phyloP scores from a whole-genome alignment of 92 coral and sea anemone genomes.

The Montipora capitata region DNA sequence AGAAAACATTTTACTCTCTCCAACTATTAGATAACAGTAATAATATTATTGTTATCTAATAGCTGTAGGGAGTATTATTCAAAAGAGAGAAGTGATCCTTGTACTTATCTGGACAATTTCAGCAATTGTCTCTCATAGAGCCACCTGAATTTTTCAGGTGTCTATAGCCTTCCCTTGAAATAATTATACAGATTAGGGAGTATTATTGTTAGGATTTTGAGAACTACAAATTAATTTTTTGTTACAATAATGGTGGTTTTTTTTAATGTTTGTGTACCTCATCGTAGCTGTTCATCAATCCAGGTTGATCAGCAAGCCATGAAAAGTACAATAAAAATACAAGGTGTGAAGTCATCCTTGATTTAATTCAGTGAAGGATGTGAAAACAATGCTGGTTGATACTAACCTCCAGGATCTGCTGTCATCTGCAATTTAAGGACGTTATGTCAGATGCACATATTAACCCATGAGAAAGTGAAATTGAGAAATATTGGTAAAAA shows the following conservation, averaged over 20 bases:
- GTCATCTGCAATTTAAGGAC: constrained; percentile 86
- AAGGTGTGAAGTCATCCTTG: not conserved
- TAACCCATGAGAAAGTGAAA: not conserved
- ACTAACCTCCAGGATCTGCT: constrained; percentile 99
- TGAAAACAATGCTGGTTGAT: not conserved
- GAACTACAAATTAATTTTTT: not conserved
- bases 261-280: constrained; percentile 64
- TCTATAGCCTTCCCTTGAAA: too few species aligned
- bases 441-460: not conserved
- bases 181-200: too few species aligned
- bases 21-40: too few species aligned
- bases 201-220: too few species aligned
- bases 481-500: not conserved
- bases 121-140: too few species aligned
- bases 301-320: constrained; percentile 18
- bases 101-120: too few species aligned
- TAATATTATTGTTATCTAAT: too few species aligned
- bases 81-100: too few species aligned
- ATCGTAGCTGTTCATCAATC: constrained; percentile 83
- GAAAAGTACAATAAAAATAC: constrained; percentile 1
- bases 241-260: not conserved
- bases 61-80: too few species aligned
- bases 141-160: too few species aligned
- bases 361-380: not conserved
- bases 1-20: not conserved